Evolutionary conservation across 2,113 vertebrate genomes (phyloP).

Genomic region (Sinocyclocheilus anophthalmus): DNA sequence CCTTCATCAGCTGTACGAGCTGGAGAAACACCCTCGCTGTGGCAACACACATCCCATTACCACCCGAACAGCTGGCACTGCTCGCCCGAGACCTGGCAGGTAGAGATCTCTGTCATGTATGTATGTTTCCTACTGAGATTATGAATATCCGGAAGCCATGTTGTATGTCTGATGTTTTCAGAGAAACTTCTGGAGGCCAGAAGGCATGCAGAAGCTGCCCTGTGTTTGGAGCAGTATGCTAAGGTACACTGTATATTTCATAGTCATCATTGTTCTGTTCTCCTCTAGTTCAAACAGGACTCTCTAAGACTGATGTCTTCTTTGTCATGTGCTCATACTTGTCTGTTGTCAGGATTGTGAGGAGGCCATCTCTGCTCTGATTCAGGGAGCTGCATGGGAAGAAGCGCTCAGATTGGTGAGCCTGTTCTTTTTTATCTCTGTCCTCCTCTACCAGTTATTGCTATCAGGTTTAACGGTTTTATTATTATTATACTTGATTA

Average conservation of each 20-base stretch:
- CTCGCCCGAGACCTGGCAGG: conserved; percentile 86
- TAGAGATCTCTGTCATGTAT: conserved; percentile 52
- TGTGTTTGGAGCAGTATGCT: conserved; percentile 90
- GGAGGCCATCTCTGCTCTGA: conserved; percentile 87
- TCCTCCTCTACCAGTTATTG: not conserved
- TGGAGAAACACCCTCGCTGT: conserved; percentile 91
- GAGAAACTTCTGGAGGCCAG: conserved; percentile 87
- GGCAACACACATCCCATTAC: conserved; percentile 81
- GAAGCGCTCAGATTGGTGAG: conserved; percentile 91
- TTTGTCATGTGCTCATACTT: not conserved
- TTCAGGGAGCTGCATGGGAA: conserved; percentile 90
- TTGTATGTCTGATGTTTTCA: conserved; percentile 61
- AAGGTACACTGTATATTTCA: conserved; percentile 74
- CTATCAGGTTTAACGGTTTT: too few species aligned
- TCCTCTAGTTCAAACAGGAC: too few species aligned
- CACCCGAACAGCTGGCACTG: conserved; percentile 79
- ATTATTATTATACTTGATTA: too few species aligned
- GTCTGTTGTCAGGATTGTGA: conserved; percentile 85
- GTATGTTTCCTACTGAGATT: conserved; percentile 21
- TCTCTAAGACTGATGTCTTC: not conserved
- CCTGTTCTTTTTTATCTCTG: not conserved
- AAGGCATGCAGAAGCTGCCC: conserved; percentile 82
- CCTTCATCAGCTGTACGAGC: conserved; percentile 82
- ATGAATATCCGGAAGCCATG: conserved; percentile 27
- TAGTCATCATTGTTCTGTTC: not conserved